Conservation (phyloP, 2,113 vertebrate genomes). For the Nycticryphes semicollaris region DNA sequence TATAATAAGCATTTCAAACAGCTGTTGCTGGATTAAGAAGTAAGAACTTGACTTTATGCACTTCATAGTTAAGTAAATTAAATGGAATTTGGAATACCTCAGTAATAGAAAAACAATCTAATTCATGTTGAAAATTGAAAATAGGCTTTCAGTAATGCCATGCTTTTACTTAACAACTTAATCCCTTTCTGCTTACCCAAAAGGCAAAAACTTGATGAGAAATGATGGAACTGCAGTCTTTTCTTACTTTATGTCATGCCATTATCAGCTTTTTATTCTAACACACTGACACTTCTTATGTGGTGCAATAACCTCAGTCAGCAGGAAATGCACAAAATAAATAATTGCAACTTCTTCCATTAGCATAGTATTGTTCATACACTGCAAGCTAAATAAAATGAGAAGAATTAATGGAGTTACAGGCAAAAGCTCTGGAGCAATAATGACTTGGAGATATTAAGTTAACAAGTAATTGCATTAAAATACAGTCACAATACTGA, state of each 20-base stretch:
- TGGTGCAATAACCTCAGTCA: constrained; percentile 28
- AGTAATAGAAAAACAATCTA: constrained; percentile 4
- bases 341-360: constrained; percentile 28
- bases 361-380: background rate
- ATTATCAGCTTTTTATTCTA: constrained; percentile 28
- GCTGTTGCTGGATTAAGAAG: background rate
- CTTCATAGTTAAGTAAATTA: constrained; percentile 14
- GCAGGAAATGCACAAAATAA: constrained; percentile 53
- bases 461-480: constrained; percentile 28
- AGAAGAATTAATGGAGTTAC: constrained; percentile 29
- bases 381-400: background rate
- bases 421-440: constrained; percentile 24
- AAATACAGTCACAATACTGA: background rate
- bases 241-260: background rate
- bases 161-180: background rate
- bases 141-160: background rate
- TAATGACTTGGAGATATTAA: constrained; percentile 4
- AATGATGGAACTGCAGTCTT: background rate
- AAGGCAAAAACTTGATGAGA: background rate
- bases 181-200: constrained; percentile 4
- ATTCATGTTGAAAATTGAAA: background rate
- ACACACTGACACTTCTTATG: background rate
- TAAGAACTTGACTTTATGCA: background rate
- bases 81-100: background rate
- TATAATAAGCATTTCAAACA: background rate